These are phyloP conservation scores for Diaphora mendica DNA, from an alignment of 2,888 invertebrate species.

Conservation along the genomic window DNA sequence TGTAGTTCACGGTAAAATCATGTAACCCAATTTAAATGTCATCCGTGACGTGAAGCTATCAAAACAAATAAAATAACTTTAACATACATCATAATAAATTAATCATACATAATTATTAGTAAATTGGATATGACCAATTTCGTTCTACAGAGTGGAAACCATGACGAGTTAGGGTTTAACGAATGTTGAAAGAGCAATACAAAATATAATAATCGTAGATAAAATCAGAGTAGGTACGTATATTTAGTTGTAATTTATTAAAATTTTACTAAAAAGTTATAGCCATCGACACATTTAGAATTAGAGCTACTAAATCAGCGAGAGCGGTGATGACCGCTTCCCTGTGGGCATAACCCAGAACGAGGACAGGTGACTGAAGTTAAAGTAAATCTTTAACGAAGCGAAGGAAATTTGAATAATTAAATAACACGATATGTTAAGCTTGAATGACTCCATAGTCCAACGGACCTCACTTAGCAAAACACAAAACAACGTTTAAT, in stretches of 20 bases:
- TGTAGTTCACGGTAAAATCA: slow-evolving; percentile 45
- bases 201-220: neutral
- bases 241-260: neutral
- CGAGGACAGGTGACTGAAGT: neutral
- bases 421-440: too few species aligned
- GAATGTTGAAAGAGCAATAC: neutral
- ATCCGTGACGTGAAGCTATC: neutral
- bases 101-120: too few species aligned
- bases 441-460: too few species aligned
- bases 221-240: neutral
- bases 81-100: too few species aligned
- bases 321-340: neutral
- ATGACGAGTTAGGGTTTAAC: neutral
- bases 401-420: neutral
- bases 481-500: neutral
- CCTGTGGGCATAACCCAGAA: neutral
- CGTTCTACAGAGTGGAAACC: neutral
- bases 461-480: neutral
- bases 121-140: neutral
- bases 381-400: neutral
- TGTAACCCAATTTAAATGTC: slow-evolving; percentile 29
- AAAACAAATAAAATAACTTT: neutral
- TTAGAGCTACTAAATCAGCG: too few species aligned
- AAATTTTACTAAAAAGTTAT: neutral
- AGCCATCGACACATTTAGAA: neutral